Evolutionary conservation across 2,113 vertebrate species (phyloP).

Genomic region (Ellobius talpinus): DNA sequence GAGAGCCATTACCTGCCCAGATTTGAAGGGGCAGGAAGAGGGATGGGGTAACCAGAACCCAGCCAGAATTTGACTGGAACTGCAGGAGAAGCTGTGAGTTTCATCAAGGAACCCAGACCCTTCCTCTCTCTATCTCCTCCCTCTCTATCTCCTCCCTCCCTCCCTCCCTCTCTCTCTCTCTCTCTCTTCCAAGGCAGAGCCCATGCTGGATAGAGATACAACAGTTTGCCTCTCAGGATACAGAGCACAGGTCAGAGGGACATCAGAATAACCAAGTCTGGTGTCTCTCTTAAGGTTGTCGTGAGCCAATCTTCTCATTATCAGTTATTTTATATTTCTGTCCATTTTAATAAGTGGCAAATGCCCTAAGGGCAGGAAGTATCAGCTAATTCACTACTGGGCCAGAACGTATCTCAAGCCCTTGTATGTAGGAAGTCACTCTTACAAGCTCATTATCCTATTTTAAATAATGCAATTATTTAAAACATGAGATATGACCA

Average conservation of each 20-base stretch:
- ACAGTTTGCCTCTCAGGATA: neutral
- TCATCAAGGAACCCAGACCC: neutral
- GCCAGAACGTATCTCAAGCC: neutral
- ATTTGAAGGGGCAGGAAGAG: neutral
- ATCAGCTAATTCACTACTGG: neutral
- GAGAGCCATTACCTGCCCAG: neutral
- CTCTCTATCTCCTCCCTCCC: too few species aligned
- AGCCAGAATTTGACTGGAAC: neutral
- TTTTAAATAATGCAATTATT: conserved; percentile 35
- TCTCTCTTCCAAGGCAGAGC: too few species aligned
- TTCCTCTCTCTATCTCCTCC: too few species aligned
- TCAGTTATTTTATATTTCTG: neutral
- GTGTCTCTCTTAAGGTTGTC: neutral
- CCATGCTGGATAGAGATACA: rapidly evolving
- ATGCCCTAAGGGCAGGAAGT: neutral
- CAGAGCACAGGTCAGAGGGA: neutral
- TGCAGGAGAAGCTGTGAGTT: neutral
- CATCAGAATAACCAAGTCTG: neutral
- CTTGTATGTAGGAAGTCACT: neutral
- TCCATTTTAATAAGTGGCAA: neutral
- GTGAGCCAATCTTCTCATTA: neutral
- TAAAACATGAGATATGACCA: neutral
- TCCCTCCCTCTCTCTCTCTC: too few species aligned
- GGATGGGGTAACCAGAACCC: neutral
- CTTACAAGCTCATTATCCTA: neutral